These are phyloP conservation scores for Drosophila sucinea DNA, from an alignment of 1,140 invertebrate genomes.

Conservation along the genomic window DNA sequence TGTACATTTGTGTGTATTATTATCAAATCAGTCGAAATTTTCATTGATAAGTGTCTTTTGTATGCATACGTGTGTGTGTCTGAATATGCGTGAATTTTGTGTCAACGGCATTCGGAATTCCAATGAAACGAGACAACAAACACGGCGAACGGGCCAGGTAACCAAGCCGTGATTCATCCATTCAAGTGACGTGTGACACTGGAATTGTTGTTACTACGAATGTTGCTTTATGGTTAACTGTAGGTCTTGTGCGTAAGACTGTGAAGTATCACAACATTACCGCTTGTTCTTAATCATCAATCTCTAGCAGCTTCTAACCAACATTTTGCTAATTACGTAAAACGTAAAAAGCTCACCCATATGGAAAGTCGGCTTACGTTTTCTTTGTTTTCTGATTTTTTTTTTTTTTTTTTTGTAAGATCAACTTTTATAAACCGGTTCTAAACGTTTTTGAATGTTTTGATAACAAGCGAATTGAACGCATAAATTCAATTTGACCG, in stretches of 20 bases:
- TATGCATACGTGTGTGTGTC: constrained; percentile 15
- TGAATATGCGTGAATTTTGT: constrained; percentile 20
- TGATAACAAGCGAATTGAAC: constrained; percentile 35
- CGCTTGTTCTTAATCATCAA: constrained; percentile 52
- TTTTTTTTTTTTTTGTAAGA: constrained; percentile 19
- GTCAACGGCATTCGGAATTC: constrained; percentile 65
- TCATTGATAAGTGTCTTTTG: constrained; percentile 66
- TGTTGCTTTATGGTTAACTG: constrained; percentile 56
- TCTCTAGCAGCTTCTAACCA: constrained; percentile 36
- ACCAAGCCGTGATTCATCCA: constrained; percentile 62
- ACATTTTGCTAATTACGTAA: constrained; percentile 15
- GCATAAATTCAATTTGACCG: constrained; percentile 1
- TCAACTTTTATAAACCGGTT: constrained; percentile 76
- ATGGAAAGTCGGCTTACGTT: constrained; percentile 18
- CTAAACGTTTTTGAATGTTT: constrained; percentile 42
- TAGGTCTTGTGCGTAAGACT: constrained; percentile 56
- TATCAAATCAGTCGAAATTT: constrained; percentile 51
- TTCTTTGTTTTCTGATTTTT: constrained; percentile 37
- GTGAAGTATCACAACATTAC: constrained; percentile 16
- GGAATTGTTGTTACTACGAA: constrained; percentile 29
- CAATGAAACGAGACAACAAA: constrained; percentile 56
- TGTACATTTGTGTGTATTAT: constrained; percentile 26
- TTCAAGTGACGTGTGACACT: constrained; percentile 35
- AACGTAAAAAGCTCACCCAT: constrained; percentile 2
- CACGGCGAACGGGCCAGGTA: constrained; percentile 46